Evolutionary conservation across 1,140 invertebrate genomes (phyloP).

Genomic region (Wiebesia pumilae): DNA sequence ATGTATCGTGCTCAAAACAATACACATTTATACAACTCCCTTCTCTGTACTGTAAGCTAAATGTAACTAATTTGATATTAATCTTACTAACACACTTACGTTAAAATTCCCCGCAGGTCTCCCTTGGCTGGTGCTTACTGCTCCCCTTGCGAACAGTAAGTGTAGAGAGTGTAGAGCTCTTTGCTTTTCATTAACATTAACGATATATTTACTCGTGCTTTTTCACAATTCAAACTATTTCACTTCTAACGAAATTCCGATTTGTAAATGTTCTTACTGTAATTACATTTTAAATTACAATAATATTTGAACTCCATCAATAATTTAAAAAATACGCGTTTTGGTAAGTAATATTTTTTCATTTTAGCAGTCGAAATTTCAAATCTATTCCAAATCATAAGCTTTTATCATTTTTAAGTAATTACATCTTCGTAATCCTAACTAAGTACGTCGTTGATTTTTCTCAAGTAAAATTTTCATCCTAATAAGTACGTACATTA

Average conservation of each 20-base stretch:
- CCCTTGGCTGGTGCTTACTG: slow-evolving; percentile 78
- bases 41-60: not conserved
- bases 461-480: too few species aligned
- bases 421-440: not conserved
- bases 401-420: too few species aligned
- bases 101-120: slow-evolving; percentile 75
- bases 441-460: too few species aligned
- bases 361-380: not conserved
- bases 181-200: slow-evolving; percentile 40
- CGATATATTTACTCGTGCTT: not conserved
- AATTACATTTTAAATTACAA: too few species aligned
- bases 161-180: slow-evolving; percentile 65
- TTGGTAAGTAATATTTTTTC: not conserved
- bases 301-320: not conserved
- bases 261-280: not conserved
- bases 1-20: not conserved
- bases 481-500: too few species aligned
- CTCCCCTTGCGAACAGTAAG: slow-evolving; percentile 82
- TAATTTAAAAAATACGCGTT: not conserved
- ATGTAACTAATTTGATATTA: slow-evolving; percentile 39
- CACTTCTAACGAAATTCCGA: not conserved
- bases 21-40: not conserved
- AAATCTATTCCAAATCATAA: not conserved
- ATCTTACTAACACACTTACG: slow-evolving; percentile 52
- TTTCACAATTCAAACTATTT: not conserved